These are phyloP conservation scores for Pogonomyrmex californicus DNA, from an alignment of 1,140 invertebrate species.

Conservation along the genomic window DNA sequence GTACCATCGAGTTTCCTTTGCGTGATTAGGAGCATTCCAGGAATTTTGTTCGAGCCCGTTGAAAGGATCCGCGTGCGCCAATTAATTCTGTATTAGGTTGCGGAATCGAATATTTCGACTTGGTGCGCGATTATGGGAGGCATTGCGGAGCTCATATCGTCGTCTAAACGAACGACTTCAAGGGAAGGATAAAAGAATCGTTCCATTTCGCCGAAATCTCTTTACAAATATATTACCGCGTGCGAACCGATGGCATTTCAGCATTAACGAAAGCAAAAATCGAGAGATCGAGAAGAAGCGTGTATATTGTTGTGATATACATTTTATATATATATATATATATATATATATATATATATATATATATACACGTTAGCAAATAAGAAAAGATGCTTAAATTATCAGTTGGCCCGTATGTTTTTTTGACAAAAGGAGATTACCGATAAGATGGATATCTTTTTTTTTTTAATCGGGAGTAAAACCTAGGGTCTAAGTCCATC, in stretches of 20 bases:
- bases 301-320: background rate
- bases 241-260: background rate
- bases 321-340: too few relatives aligned
- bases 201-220: background rate
- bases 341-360: too few relatives aligned
- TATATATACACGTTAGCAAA: background rate
- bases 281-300: background rate
- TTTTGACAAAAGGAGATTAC: background rate
- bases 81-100: slow-evolving; percentile 63
- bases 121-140: slow-evolving; percentile 33
- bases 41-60: slow-evolving; percentile 55
- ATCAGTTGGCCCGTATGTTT: too few relatives aligned
- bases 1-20: slow-evolving; percentile 63
- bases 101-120: slow-evolving; percentile 43
- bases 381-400: background rate
- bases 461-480: slow-evolving; percentile 10
- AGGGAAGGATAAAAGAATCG: background rate
- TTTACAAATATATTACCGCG: background rate
- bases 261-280: background rate
- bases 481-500: background rate
- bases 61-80: slow-evolving; percentile 57
- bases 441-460: background rate
- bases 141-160: background rate
- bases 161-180: background rate
- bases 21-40: slow-evolving; percentile 59